phyloP scores from a whole-genome alignment of 2,113 vertebrate genomes.

The Xenus cinereus region DNA sequence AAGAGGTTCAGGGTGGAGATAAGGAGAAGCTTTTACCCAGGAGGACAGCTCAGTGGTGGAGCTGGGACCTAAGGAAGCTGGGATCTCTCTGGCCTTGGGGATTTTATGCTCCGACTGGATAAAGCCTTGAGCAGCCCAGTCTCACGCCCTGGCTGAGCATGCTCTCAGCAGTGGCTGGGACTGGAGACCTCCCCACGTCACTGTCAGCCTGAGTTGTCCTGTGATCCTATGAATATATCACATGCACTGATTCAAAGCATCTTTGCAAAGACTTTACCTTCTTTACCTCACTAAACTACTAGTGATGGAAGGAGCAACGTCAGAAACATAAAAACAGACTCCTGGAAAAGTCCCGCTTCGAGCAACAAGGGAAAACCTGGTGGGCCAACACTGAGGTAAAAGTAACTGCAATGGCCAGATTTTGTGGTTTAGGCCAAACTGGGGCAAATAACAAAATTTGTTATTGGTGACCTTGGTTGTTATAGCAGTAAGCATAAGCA shows the following conservation, averaged over 20 bases:
- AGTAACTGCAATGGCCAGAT: neutral
- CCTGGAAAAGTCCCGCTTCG: neutral
- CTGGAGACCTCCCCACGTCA: neutral
- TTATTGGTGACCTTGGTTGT: no score
- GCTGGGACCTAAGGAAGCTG: fast-evolving
- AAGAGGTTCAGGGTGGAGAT: neutral
- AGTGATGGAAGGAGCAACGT: neutral
- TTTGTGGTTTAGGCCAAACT: no score
- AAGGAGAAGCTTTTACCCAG: neutral
- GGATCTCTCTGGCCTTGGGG: fast-evolving
- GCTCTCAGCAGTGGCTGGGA: neutral
- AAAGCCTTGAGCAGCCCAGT: fast-evolving
- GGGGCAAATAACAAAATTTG: no score
- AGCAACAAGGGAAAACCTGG: neutral
- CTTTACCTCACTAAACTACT: neutral
- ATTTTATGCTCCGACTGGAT: fast-evolving
- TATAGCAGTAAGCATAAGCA: no score
- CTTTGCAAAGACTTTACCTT: neutral
- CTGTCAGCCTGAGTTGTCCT: neutral
- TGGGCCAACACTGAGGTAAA: fast-evolving
- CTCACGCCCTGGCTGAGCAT: fast-evolving
- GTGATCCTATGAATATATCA: neutral
- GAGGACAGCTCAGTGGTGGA: fast-evolving
- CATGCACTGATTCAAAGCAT: neutral
- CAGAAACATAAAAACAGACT: neutral